These are phyloP conservation scores for Geopemphigus sp. DNA, from an alignment of 1,140 invertebrate genomes.

Conservation along the genomic window DNA sequence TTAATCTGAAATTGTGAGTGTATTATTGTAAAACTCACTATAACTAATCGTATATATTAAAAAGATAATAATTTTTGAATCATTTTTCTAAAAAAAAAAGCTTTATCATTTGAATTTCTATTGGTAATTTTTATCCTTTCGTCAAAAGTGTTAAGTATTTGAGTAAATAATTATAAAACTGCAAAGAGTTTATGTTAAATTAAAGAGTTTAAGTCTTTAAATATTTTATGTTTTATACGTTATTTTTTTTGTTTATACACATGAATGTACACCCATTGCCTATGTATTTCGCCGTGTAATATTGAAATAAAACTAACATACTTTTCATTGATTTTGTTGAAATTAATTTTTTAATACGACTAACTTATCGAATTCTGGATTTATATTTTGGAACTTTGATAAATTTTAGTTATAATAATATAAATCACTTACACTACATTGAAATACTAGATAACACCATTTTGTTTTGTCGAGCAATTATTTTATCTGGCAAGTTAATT, in stretches of 20 bases:
- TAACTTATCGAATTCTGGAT: neutral
- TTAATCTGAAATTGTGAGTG: too few species aligned
- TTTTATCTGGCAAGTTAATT: constrained; percentile 12
- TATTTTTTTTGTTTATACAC: neutral
- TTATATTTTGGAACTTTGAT: neutral
- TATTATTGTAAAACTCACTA: too few species aligned
- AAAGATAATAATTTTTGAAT: too few species aligned
- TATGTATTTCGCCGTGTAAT: constrained; percentile 29
- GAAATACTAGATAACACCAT: neutral
- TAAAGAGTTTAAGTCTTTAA: too few species aligned
- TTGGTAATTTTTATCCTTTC: too few species aligned
- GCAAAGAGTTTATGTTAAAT: too few species aligned
- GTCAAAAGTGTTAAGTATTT: too few species aligned
- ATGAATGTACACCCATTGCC: constrained; percentile 22
- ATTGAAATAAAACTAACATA: neutral
- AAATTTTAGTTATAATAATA: neutral
- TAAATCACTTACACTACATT: neutral
- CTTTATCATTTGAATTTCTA: too few species aligned
- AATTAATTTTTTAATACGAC: neutral
- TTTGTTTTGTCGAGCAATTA: neutral
- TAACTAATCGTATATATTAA: too few species aligned
- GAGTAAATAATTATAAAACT: too few species aligned
- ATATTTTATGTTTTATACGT: neutral
- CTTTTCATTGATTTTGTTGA: neutral
- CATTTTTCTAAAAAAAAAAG: too few species aligned